Base-by-base conservation (phyloP, 2,113 vertebrate genomes). In the Pungitius pungitius region DNA sequence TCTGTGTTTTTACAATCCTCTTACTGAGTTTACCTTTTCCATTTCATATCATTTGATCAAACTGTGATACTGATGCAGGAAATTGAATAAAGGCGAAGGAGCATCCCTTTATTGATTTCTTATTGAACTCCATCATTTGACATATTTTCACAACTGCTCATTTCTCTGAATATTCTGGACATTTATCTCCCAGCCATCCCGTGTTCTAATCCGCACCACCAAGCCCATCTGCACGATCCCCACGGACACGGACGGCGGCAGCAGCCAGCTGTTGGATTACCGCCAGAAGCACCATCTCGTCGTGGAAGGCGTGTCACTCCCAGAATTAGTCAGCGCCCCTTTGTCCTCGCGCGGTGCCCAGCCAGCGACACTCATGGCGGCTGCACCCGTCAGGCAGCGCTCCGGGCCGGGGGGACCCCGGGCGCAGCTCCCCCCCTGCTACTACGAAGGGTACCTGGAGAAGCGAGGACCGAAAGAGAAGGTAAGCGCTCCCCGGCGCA, bases 361-460 rank as follows among this genome's bases (percentile, higher is more conserved):
- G 91, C 88, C 89, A 85, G 85, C 84, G 87, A 89, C 81, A 87
- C 90, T 89, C 87, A 94, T 95, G 93, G 93, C 94, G 89, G 92
- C 92, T 80, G 92, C 92, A 87, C 86, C 91, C 86, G 85, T 91
- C 82, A 93, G 85, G 84, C 91, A 92, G 88, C 92, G 93, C 71
- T 81, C 90, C 74, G 93, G 93, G 71, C 55, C 92, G 43, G 93
- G 89, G 66, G 89, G 88, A 64, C 55, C 87, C 56, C 88, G 94
- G 79, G 64, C 89, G 20, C 52, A 87, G 73, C 88, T 90, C 30
- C 94, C 94, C 2, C 90, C 93, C 8, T 95, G 95, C 77, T 96
- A 97, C 86, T 91, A 94, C 6, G 95, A 96, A 80, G 95, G 94
- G 20, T 95, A 94, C 77, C 86, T 97, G 70, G 94, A 96, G 84